Evolutionary conservation across 2,797 vertebrate species (phyloP).

Genomic region (Hipposideros larvatus): DNA sequence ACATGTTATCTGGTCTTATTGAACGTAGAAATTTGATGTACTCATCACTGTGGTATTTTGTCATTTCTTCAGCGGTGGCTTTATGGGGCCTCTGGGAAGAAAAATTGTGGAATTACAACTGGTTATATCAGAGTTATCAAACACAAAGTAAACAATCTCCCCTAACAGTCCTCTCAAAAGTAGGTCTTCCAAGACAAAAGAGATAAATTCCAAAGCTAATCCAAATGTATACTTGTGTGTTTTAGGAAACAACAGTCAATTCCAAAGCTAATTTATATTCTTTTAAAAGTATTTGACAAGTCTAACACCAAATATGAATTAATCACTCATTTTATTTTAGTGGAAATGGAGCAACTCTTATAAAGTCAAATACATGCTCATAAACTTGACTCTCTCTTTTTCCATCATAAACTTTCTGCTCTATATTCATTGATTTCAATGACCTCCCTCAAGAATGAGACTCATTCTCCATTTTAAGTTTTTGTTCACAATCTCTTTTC

Average conservation of each 20-base stretch:
- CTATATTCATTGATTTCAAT: neutral
- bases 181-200: slow-evolving; percentile 12
- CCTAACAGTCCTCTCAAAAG: neutral
- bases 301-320: neutral
- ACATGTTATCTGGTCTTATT: slow-evolving; percentile 97
- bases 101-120: slow-evolving; percentile 68
- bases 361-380: neutral
- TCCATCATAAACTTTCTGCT: neutral
- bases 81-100: slow-evolving; percentile 94
- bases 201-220: slow-evolving; percentile 13
- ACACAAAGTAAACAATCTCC: neutral
- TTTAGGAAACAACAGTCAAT: neutral
- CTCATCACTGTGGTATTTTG: slow-evolving; percentile 97
- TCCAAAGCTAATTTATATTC: slow-evolving; percentile 20
- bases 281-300: neutral
- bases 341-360: neutral
- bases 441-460: neutral
- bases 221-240: neutral
- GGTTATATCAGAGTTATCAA: slow-evolving; percentile 53
- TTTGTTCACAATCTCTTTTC: neutral
- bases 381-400: neutral
- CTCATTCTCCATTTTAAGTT: neutral
- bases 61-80: slow-evolving; percentile 97
- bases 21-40: slow-evolving; percentile 97
- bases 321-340: neutral